These are phyloP conservation scores for Neomonachus schauinslandi DNA, from an alignment of 2,113 vertebrate genomes.

Conservation along the genomic window DNA sequence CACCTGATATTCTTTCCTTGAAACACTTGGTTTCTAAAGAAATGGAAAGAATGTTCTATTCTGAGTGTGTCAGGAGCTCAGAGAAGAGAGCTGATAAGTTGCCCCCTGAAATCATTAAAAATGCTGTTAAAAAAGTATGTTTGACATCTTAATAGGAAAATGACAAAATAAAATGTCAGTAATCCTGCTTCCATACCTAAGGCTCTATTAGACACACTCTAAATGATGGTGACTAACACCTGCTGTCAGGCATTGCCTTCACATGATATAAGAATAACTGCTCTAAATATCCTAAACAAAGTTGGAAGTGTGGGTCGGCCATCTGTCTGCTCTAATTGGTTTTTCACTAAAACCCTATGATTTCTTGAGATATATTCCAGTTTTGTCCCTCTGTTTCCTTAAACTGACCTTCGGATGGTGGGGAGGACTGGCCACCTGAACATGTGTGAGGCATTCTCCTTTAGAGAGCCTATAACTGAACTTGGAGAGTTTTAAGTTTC, in stretches of 20 bases:
- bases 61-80: background rate
- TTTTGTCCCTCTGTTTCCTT: background rate
- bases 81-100: conserved; percentile 42
- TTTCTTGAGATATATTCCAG: background rate
- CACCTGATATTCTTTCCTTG: background rate
- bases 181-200: conserved; percentile 45
- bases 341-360: conserved; percentile 10
- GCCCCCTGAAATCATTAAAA: conserved; percentile 72
- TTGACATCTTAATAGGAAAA: conserved; percentile 77
- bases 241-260: conserved; percentile 47
- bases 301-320: background rate
- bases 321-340: conserved; percentile 60
- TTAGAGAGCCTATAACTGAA: background rate
- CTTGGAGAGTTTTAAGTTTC: background rate
- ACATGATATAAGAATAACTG: conserved; percentile 49
- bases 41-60: background rate
- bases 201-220: conserved; percentile 35
- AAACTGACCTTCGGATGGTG: background rate
- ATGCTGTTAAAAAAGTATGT: conserved; percentile 52
- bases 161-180: conserved; percentile 69
- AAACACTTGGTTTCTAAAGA: conserved; percentile 1
- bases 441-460: background rate
- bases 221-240: conserved; percentile 50
- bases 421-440: background rate
- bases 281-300: conserved; percentile 51